phyloP scores from a whole-genome alignment of 2,797 vertebrate species.

The Zalophus californianus region DNA sequence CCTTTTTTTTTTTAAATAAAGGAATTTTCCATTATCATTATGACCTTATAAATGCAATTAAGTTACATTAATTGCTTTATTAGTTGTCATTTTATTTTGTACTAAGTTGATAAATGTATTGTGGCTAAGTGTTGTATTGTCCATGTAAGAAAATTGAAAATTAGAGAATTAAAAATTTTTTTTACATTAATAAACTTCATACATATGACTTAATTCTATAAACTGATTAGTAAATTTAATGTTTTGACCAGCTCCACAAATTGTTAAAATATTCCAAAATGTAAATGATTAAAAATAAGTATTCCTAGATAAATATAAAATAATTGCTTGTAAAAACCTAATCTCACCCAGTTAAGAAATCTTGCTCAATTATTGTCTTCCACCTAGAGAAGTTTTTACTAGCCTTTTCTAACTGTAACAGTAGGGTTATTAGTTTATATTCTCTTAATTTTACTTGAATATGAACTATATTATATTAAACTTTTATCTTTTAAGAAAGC shows the following conservation, averaged over 20 bases:
- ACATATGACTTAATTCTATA: slow-evolving; percentile 13
- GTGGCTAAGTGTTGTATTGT: slow-evolving; percentile 16
- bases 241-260: not conserved
- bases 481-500: slow-evolving; percentile 67
- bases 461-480: slow-evolving; percentile 52
- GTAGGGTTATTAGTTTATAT: not conserved
- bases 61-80: slow-evolving; percentile 58
- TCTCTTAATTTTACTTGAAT: slow-evolving; percentile 73
- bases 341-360: not conserved
- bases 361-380: slow-evolving; percentile 32
- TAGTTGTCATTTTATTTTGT: slow-evolving; percentile 65
- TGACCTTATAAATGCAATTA: slow-evolving; percentile 3
- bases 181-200: slow-evolving; percentile 3
- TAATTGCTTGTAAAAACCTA: slow-evolving; percentile 37
- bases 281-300: not conserved
- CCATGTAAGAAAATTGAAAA: not conserved
- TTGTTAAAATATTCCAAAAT: slow-evolving; percentile 56
- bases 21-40: slow-evolving; percentile 9
- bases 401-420: not conserved
- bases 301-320: slow-evolving; percentile 41
- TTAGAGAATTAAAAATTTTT: slow-evolving; percentile 11
- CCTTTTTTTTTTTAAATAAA: slow-evolving; percentile 40
- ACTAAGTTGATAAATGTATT: slow-evolving; percentile 22
- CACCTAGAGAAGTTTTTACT: slow-evolving; percentile 23
- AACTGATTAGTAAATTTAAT: not conserved